Evolutionary conservation across 2,888 invertebrate genomes (phyloP).

Genomic region (Ceriagrion tenellum): DNA sequence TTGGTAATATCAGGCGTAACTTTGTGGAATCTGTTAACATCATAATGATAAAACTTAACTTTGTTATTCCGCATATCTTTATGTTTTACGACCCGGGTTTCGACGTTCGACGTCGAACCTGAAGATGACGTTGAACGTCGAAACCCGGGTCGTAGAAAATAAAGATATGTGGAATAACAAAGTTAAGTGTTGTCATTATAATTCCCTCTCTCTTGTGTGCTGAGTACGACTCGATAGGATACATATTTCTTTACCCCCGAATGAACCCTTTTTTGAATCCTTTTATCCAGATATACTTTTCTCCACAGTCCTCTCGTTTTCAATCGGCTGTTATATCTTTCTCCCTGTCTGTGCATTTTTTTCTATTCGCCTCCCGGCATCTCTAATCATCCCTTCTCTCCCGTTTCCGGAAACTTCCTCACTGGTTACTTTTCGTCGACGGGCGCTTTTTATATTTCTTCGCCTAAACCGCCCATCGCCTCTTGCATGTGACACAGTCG

Average conservation of each 20-base stretch:
- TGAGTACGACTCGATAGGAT: neutral
- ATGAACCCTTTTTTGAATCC: neutral
- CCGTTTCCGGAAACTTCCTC: neutral
- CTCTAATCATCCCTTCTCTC: neutral
- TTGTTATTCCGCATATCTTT: no score
- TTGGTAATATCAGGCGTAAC: no score
- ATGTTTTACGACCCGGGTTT: no score
- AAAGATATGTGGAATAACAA: no score
- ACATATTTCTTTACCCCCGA: neutral
- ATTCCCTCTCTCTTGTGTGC: no score
- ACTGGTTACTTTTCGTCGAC: neutral
- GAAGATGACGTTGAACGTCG: no score
- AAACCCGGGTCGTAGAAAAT: no score
- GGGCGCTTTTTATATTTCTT: neutral
- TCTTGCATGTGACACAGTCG: neutral
- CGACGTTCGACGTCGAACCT: no score
- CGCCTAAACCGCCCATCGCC: neutral
- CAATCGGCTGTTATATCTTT: neutral
- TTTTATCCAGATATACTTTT: neutral
- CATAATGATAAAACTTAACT: no score
- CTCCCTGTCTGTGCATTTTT: neutral
- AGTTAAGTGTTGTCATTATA: no score
- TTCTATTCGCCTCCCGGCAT: neutral
- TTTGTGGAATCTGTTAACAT: no score
- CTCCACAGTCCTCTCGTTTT: neutral